Conservation (phyloP, 2,113 vertebrate species). For the Solea solea region DNA sequence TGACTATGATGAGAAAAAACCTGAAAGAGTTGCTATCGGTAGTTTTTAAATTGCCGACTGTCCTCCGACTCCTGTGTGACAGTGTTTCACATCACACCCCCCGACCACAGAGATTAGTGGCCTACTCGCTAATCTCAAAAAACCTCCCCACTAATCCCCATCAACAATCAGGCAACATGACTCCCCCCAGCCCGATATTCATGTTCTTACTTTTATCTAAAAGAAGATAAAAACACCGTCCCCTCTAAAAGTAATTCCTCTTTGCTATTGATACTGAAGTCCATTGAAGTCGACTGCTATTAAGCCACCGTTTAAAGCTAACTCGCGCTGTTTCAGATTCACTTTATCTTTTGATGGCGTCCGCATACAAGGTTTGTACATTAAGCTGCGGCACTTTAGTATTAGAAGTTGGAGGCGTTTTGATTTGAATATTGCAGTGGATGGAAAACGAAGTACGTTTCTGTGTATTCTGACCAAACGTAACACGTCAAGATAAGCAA, state of each 20-base stretch:
- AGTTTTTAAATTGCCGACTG: constrained; percentile 2
- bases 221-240: constrained; percentile 21
- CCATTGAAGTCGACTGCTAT: background rate
- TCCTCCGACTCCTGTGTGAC: background rate
- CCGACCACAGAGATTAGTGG: constrained; percentile 21
- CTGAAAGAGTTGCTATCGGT: background rate
- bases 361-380: background rate
- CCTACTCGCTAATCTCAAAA: constrained; percentile 27
- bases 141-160: constrained; percentile 46
- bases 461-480: no score
- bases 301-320: background rate
- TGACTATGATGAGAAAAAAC: background rate
- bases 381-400: background rate
- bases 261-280: background rate
- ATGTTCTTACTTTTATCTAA: constrained; percentile 27
- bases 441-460: no score
- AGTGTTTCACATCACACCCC: constrained; percentile 6
- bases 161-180: constrained; percentile 30
- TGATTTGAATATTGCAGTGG: background rate
- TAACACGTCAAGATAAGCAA: no score
- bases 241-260: constrained; percentile 4
- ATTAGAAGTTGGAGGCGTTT: background rate
- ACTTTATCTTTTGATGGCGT: background rate
- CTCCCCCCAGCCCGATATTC: constrained; percentile 14
- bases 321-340: background rate